Evolutionary conservation across 2,113 vertebrate genomes (phyloP).

Genomic region (Corynorhinus townsendii): DNA sequence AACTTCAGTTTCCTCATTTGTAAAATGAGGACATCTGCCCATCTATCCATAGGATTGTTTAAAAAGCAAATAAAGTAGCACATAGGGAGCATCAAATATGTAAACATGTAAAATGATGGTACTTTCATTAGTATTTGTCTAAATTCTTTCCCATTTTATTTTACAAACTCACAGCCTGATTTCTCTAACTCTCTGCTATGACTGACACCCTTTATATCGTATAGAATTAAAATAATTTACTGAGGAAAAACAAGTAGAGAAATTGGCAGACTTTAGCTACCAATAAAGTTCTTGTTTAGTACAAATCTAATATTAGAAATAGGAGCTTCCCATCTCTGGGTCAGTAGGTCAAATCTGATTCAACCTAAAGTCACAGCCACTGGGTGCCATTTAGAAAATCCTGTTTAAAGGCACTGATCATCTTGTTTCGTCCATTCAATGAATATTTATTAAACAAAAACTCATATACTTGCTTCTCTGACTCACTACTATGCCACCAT

Average conservation of each 20-base stretch:
- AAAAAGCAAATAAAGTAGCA: constrained; percentile 19
- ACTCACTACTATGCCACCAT: constrained; percentile 15
- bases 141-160: constrained; percentile 42
- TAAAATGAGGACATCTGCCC: not conserved
- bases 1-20: not conserved
- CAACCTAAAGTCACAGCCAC: not conserved
- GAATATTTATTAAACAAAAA: constrained; percentile 41
- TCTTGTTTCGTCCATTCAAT: constrained; percentile 32
- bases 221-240: constrained; percentile 28
- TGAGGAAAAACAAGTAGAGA: constrained; percentile 31
- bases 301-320: constrained; percentile 26
- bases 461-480: constrained; percentile 33
- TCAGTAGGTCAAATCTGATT: constrained; percentile 41
- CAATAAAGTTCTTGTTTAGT: constrained; percentile 14
- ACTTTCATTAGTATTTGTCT: constrained; percentile 18
- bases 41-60: not conserved
- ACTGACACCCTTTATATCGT: not conserved
- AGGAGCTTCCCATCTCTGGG: not conserved
- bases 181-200: constrained; percentile 23
- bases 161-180: constrained; percentile 5
- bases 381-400: constrained; percentile 32
- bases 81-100: not conserved
- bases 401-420: constrained; percentile 31
- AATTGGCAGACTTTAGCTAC: constrained; percentile 26
- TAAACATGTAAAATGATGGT: not conserved